A percentile compares a stretch with the other conserved stretches of the same genome.
These are phyloP conservation scores for Ichneumoninae sp. DNA, from an alignment of 2,888 invertebrate genomes.

Conservation along the genomic window DNA sequence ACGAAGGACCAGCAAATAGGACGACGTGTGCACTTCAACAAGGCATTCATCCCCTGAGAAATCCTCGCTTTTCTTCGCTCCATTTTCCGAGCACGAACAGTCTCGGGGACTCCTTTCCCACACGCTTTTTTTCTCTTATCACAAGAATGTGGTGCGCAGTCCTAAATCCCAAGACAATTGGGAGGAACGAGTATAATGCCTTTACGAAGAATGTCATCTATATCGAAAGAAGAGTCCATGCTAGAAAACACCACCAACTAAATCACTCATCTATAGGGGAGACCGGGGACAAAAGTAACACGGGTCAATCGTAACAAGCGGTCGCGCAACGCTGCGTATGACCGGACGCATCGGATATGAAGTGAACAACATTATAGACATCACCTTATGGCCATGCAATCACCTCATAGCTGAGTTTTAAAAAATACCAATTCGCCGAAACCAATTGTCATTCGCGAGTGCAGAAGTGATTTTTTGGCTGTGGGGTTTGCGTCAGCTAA, in stretches of 20 bases:
- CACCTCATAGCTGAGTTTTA: no score
- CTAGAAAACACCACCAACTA: not conserved
- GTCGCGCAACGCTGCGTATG: no score
- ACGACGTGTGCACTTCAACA: constrained; percentile 16
- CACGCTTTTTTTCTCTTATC: constrained; percentile 6
- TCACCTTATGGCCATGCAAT: no score
- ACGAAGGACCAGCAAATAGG: constrained; percentile 8
- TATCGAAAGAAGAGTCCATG: not conserved
- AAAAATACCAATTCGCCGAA: no score
- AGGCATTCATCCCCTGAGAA: constrained; percentile 29
- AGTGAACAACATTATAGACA: no score
- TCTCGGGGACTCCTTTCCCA: constrained; percentile 22
- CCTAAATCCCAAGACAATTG: not conserved
- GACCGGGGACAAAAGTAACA: no score
- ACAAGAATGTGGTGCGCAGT: not conserved
- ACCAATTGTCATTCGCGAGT: no score
- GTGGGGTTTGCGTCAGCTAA: no score
- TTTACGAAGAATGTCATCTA: not conserved
- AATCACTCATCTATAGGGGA: no score
- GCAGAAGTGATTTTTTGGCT: no score
- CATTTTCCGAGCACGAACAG: constrained; percentile 16
- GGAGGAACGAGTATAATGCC: not conserved
- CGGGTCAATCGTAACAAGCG: no score
- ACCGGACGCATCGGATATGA: no score
- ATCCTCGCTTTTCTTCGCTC: constrained; percentile 19